Base-by-base conservation (phyloP, 2,113 vertebrate genomes). In the Dicaeum eximium region DNA sequence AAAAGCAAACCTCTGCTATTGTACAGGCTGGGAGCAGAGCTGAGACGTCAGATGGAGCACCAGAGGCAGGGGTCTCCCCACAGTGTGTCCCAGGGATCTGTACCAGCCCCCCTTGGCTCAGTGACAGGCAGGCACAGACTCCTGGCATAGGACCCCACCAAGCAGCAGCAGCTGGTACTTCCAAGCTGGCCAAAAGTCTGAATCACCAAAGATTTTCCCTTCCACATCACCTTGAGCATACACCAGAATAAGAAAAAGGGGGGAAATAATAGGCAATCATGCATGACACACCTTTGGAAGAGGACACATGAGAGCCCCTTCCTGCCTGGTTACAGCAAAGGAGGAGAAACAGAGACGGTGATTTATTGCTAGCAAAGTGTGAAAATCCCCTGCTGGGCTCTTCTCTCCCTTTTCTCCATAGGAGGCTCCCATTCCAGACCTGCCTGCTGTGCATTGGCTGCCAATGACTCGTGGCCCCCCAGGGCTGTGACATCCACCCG, bases 21-120 rank as follows among this genome's bases (percentile, higher is more conserved):
- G 93, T 97, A 97, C 96, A 98, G 96, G 96, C 83, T 93, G 95
- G 93, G 94, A 96, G 87, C 65, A 66, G 83, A 90, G 86, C 89
- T 54, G 93, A 62, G 69, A 35, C 33, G n/a, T 23, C 10, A 27
- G 44, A 56, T 2, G 22, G 38, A 70, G 62, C 35, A 67, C 21
- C 40, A 12, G 53, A 62, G 42, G 73, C 74, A 48, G 72, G 57
- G 48, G 38, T 48, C 2, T 31, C 33, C 54, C 73, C 13, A 3
- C 0, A 1, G 30, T 18, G 20, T 33, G 33, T 30, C 78, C 35
- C 16, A 6, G 89, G 81, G 35, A 53, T 40, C 48, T 13, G 11
- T 20, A 38, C 22, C 81, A 28, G 69, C 35, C 56, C 20, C 21
- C 38, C 67, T 15, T 9, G 51, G 2, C 57, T 85, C 71, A 7